Percentiles rank a stretch among this genome's conserved stretches.
Conservation (phyloP, 2,113 vertebrate genomes). For the Semicossyphus pulcher region DNA sequence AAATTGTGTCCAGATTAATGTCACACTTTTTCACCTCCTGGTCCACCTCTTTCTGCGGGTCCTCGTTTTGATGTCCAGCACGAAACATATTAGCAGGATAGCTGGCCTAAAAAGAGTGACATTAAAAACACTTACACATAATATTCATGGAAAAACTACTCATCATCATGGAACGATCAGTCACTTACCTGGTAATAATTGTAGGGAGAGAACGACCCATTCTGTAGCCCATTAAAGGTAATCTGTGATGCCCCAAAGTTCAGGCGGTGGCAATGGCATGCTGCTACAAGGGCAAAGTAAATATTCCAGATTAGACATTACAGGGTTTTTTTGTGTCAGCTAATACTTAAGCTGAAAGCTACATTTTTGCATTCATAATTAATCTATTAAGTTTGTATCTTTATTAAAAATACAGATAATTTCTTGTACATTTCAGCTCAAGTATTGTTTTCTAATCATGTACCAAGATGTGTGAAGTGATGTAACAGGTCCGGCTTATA, state of each 20-base stretch:
- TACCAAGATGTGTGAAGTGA: neutral
- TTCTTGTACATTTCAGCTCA: neutral
- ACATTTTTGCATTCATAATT: too few relatives aligned
- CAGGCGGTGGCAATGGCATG: conserved; percentile 63
- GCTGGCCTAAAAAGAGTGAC: conserved; percentile 71
- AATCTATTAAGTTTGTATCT: too few relatives aligned
- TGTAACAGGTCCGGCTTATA: neutral
- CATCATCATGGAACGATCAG: neutral
- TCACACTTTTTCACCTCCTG: conserved; percentile 80
- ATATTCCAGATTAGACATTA: conserved; percentile 1
- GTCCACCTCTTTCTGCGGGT: conserved; percentile 61
- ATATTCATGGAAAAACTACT: neutral
- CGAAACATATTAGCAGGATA: conserved; percentile 68
- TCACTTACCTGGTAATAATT: conserved; percentile 78
- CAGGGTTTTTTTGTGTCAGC: neutral
- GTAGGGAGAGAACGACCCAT: conserved; percentile 64
- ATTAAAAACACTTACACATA: conserved; percentile 24
- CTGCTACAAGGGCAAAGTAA: conserved; percentile 58
- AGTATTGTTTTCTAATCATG: too few relatives aligned
- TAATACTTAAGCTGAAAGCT: neutral
- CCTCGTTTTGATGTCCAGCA: conserved; percentile 41
- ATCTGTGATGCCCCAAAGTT: conserved; percentile 57
- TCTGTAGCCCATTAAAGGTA: conserved; percentile 52
- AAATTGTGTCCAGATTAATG: conserved; percentile 83
- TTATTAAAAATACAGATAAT: neutral